Conservation (phyloP, 2,113 vertebrate genomes). For the Grus americana region DNA sequence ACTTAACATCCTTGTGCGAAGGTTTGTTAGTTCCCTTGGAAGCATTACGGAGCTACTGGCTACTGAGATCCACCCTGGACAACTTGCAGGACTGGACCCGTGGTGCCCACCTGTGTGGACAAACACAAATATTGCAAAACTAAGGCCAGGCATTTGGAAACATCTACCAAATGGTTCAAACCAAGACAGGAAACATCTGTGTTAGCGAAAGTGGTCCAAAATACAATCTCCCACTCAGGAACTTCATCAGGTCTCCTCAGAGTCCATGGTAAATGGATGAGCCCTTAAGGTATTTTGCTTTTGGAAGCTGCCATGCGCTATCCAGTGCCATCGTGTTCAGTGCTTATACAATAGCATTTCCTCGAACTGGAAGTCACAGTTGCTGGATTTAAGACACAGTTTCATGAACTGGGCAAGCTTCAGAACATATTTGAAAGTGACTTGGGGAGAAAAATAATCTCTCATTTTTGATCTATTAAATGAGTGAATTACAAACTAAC, state of each 20-base stretch:
- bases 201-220: not conserved
- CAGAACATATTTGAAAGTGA: not conserved
- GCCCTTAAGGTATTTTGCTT: not conserved
- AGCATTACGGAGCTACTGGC: not conserved
- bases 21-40: not conserved
- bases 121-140: not conserved
- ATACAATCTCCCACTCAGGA: not conserved
- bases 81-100: not conserved
- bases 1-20: not conserved
- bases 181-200: not conserved
- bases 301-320: not conserved
- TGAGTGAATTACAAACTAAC: not conserved
- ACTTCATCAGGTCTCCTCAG: not conserved
- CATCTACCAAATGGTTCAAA: not conserved
- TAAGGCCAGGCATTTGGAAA: not conserved
- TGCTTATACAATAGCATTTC: not conserved
- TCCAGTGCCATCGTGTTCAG: not conserved
- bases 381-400: not conserved
- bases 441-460: not conserved
- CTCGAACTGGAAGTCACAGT: not conserved
- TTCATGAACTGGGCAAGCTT: not conserved
- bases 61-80: not conserved
- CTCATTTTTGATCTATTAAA: not conserved
- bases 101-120: rapidly evolving
- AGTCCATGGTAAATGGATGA: not conserved